These are phyloP conservation scores for Ciconia boyciana DNA, from an alignment of 2,113 vertebrate genomes.

Conservation along the genomic window DNA sequence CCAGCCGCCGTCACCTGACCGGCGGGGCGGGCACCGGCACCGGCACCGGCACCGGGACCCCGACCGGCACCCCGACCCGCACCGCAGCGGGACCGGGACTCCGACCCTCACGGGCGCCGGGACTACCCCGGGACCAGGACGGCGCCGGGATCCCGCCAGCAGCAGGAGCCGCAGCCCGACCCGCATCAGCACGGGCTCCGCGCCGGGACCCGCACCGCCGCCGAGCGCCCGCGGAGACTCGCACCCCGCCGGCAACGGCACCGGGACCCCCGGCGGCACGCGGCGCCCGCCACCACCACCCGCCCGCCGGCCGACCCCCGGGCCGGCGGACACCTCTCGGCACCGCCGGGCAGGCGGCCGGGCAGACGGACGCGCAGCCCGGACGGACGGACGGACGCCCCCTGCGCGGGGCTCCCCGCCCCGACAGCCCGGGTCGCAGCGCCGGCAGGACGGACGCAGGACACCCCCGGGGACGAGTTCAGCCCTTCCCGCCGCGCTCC, in stretches of 20 bases:
- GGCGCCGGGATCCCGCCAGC: neutral
- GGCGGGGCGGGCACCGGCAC: neutral
- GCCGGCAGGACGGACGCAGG: slow-evolving; percentile 11
- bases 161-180: neutral
- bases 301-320: neutral
- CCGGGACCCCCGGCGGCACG: neutral
- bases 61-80: neutral
- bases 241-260: neutral
- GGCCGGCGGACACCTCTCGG: too few relatives aligned
- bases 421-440: neutral
- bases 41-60: neutral
- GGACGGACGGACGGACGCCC: neutral
- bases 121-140: neutral
- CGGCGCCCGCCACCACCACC: neutral
- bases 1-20: slow-evolving; percentile 68
- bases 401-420: neutral
- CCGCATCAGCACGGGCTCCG: neutral
- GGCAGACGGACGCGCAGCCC: neutral
- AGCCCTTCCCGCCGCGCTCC: neutral
- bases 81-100: neutral
- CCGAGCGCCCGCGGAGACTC: neutral
- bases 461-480: neutral
- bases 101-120: neutral
- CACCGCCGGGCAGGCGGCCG: neutral
- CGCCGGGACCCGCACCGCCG: neutral